These are phyloP conservation scores for Aurelia sp. DNA, from an alignment of 30 jellyfish, hydroid and myxozoan species.

Conservation along the genomic window DNA sequence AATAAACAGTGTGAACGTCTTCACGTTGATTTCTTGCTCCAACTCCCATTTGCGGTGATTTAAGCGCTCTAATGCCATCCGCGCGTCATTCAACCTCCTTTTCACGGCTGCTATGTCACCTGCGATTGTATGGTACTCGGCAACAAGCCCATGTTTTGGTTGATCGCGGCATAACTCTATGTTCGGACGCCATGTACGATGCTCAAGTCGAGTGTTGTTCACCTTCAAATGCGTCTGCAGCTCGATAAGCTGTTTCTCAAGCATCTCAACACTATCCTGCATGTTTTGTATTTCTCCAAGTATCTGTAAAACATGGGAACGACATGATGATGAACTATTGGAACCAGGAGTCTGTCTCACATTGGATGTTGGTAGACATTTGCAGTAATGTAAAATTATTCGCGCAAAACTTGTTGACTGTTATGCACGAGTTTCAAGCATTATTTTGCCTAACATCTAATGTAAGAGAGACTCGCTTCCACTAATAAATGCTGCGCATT, in stretches of 20 bases:
- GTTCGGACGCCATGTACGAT: conserved; percentile 76
- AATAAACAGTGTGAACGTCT: conserved; percentile 64
- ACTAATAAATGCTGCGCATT: too few relatives aligned
- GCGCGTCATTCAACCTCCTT: conserved; percentile 69
- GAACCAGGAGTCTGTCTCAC: too few relatives aligned
- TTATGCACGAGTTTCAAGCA: too few relatives aligned
- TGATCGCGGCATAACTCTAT: conserved; percentile 70
- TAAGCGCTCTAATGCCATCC: conserved; percentile 69
- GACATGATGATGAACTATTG: too few relatives aligned
- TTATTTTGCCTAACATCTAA: too few relatives aligned
- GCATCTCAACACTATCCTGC: conserved; percentile 69
- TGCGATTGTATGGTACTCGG: conserved; percentile 60
- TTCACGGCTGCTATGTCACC: conserved; percentile 73
- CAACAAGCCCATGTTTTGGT: conserved; percentile 75
- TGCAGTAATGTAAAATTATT: too few relatives aligned
- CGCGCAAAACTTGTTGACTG: too few relatives aligned
- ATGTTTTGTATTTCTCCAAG: conserved; percentile 65
- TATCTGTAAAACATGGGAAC: neutral
- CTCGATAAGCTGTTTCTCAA: conserved; percentile 56
- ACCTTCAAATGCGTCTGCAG: conserved; percentile 68
- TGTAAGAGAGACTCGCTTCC: too few relatives aligned
- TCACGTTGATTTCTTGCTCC: conserved; percentile 72
- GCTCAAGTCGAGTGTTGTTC: conserved; percentile 74
- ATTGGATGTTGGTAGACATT: too few relatives aligned
- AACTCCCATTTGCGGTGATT: conserved; percentile 71